Conservation (phyloP, 30 jellyfish, hydroid and myxozoan genomes). For the Hydra vulgaris region DNA sequence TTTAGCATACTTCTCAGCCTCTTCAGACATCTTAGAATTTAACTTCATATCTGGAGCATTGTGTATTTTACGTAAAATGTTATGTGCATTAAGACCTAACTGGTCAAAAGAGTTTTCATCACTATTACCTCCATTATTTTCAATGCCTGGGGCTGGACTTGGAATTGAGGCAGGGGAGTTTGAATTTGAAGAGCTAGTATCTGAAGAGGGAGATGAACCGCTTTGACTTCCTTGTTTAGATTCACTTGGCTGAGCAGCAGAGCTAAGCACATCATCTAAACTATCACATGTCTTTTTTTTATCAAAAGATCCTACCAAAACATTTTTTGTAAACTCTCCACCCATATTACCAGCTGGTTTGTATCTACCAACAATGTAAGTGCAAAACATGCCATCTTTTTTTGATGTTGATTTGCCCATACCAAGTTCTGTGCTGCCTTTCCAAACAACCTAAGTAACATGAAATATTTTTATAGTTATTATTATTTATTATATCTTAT, state of each 20-base stretch:
- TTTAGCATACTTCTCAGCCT: slow-evolving; percentile 79
- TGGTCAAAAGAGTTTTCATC: slow-evolving; percentile 8
- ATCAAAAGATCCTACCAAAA: slow-evolving; percentile 48
- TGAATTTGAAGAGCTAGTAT: not conserved
- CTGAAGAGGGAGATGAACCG: not conserved
- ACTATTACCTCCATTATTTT: slow-evolving; percentile 12
- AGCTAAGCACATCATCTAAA: not conserved
- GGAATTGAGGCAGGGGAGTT: not conserved
- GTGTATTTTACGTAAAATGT: slow-evolving; percentile 64
- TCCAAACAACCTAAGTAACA: slow-evolving; percentile 91
- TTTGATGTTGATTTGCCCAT: slow-evolving; percentile 59
- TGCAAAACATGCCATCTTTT: slow-evolving; percentile 50
- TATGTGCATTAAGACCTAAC: slow-evolving; percentile 62
- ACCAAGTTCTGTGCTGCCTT: slow-evolving; percentile 61
- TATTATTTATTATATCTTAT: too few species aligned
- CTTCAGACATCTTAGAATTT: slow-evolving; percentile 54
- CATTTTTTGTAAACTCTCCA: slow-evolving; percentile 54
- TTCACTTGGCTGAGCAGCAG: not conserved
- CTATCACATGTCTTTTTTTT: slow-evolving; percentile 9
- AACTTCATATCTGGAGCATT: slow-evolving; percentile 58
- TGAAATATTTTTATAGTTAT: too few species aligned
- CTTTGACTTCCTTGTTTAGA: not conserved
- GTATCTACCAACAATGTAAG: slow-evolving; percentile 74
- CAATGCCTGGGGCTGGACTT: not conserved
- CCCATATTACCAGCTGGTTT: slow-evolving; percentile 55